These are phyloP conservation scores for Helarctos malayanus DNA, from an alignment of 2,797 vertebrate genomes.

Conservation along the genomic window DNA sequence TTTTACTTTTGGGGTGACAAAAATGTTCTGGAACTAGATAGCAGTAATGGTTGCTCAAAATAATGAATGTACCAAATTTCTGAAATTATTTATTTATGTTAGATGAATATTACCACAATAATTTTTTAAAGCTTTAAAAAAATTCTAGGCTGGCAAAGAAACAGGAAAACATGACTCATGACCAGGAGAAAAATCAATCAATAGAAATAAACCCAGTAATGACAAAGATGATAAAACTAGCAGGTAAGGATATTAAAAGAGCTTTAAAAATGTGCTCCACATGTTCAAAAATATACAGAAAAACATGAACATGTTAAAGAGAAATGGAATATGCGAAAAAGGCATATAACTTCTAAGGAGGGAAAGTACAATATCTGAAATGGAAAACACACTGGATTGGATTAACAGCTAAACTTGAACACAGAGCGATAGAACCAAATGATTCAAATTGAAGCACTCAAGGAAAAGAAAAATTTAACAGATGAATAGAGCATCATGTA, in stretches of 20 bases:
- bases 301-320: constrained; percentile 49
- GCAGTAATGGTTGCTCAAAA: not conserved
- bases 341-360: not conserved
- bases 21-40: not conserved
- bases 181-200: constrained; percentile 40
- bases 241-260: constrained; percentile 20
- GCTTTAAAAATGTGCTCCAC: constrained; percentile 41
- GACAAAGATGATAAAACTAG: constrained; percentile 46
- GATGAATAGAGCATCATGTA: not conserved
- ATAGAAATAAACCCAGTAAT: constrained; percentile 53
- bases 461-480: constrained; percentile 25
- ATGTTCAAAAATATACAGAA: constrained; percentile 4
- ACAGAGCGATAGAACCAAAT: constrained; percentile 50
- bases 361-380: constrained; percentile 47
- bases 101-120: not conserved
- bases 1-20: not conserved
- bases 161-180: constrained; percentile 27
- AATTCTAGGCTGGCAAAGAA: not conserved
- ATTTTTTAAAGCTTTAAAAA: not conserved
- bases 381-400: not conserved
- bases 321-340: constrained; percentile 19
- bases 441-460: not conserved
- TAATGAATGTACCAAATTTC: not conserved
- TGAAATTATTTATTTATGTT: constrained; percentile 26
- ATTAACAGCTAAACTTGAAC: constrained; percentile 42